Evolutionary conservation across 2,113 vertebrate genomes (phyloP).

Genomic region (Triplophysa siluroides): DNA sequence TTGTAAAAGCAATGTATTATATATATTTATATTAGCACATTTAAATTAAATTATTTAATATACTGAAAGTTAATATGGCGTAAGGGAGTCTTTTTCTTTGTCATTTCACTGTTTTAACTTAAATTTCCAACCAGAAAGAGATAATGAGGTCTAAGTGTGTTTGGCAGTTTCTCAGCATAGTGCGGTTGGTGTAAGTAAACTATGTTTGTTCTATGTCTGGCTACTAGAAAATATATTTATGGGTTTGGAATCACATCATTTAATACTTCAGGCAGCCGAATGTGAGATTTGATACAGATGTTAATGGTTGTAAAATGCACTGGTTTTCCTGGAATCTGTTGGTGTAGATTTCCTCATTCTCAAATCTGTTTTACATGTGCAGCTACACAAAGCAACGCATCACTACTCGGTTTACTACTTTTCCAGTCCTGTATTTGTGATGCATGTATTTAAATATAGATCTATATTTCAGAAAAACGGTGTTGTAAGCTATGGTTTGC

Average conservation of each 20-base stretch:
- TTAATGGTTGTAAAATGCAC: constrained; percentile 7
- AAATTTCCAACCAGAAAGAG: neutral
- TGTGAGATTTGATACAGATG: constrained; percentile 13
- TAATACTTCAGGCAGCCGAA: constrained; percentile 17
- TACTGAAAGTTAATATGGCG: too few species aligned
- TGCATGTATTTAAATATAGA: too few species aligned
- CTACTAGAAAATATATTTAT: neutral
- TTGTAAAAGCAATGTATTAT: too few species aligned
- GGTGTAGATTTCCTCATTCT: neutral
- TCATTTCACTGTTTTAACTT: neutral
- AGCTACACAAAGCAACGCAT: neutral
- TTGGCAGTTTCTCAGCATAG: too few species aligned
- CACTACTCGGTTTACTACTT: neutral
- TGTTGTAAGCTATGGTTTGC: too few species aligned
- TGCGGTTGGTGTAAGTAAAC: too few species aligned
- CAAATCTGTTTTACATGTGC: neutral
- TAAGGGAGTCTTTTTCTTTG: neutral
- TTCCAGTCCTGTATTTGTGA: neutral
- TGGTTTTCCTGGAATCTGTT: neutral
- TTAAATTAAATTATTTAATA: too few species aligned
- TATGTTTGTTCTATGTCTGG: neutral
- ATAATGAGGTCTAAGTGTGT: too few species aligned
- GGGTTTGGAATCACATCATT: constrained; percentile 2
- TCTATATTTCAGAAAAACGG: too few species aligned
- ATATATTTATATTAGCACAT: too few species aligned